These are phyloP conservation scores for Eupithecia inturbata DNA, from an alignment of 2,888 invertebrate species.

Conservation along the genomic window DNA sequence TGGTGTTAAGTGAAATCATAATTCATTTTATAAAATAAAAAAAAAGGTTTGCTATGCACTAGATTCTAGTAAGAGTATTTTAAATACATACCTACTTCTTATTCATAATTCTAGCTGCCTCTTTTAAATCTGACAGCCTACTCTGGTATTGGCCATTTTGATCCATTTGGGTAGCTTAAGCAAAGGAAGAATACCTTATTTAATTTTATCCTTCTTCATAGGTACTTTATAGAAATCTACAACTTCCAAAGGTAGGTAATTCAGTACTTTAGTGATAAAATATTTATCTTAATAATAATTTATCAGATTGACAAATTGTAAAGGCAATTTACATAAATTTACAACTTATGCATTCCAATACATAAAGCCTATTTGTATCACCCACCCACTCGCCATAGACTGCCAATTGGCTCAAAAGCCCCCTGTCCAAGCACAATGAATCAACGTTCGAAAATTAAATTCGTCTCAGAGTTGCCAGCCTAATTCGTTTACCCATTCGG, in stretches of 20 bases:
- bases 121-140: too few relatives aligned
- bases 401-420: slow-evolving; percentile 24
- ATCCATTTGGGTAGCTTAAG: not conserved
- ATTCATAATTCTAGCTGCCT: too few relatives aligned
- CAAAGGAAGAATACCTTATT: too few relatives aligned
- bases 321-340: slow-evolving; percentile 5
- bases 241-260: not conserved
- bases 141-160: too few relatives aligned
- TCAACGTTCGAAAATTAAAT: slow-evolving; percentile 79
- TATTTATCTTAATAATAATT: not conserved
- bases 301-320: slow-evolving; percentile 3
- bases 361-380: not conserved
- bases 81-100: too few relatives aligned
- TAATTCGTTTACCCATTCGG: slow-evolving; percentile 82
- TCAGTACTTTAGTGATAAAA: not conserved
- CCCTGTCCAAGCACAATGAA: slow-evolving; percentile 56
- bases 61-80: too few relatives aligned
- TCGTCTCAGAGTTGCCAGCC: slow-evolving; percentile 80
- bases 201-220: not conserved
- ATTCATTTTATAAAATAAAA: too few relatives aligned
- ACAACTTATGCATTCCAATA: not conserved
- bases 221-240: not conserved
- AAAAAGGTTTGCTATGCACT: not conserved
- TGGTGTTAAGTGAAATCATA: too few relatives aligned
- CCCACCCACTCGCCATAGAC: slow-evolving; percentile 12